Evolutionary conservation across 2,888 invertebrate genomes (phyloP).

Genomic region (Ennomos fuscantarius): DNA sequence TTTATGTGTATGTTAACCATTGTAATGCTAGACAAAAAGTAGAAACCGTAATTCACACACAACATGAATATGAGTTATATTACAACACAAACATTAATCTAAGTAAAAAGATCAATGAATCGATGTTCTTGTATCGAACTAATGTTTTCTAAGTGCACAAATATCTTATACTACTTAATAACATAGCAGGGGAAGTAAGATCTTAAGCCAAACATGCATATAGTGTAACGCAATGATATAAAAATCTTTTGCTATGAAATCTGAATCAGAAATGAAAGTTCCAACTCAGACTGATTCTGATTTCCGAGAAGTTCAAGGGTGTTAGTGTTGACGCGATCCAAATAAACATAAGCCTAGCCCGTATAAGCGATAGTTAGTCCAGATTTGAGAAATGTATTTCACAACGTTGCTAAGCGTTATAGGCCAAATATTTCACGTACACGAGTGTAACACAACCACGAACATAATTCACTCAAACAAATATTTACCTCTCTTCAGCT

Average conservation of each 20-base stretch:
- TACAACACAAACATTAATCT: too few species aligned
- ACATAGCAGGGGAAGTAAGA: conserved; percentile 3
- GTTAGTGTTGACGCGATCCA: conserved; percentile 51
- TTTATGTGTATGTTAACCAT: too few species aligned
- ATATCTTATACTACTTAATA: conserved; percentile 1
- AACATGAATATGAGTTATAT: too few species aligned
- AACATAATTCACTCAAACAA: conserved; percentile 78
- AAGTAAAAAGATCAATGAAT: conserved; percentile 4
- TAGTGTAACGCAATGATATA: conserved; percentile 32
- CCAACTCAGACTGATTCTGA: conserved; percentile 17
- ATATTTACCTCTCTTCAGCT: conserved; percentile 96
- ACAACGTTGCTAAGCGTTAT: conserved; percentile 78
- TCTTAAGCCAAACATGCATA: conserved; percentile 36
- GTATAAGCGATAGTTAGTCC: conserved; percentile 81
- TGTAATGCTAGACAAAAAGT: too few species aligned
- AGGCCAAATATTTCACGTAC: conserved; percentile 82
- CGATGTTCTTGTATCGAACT: not conserved
- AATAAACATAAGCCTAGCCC: conserved; percentile 67
- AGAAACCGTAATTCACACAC: too few species aligned
- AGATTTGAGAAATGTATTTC: conserved; percentile 84
- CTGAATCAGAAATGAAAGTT: conserved; percentile 37
- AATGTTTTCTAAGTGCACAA: conserved; percentile 5
- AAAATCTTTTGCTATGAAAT: conserved; percentile 35
- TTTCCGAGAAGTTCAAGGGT: conserved; percentile 32
- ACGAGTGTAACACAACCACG: conserved; percentile 75